Conservation (phyloP, 2,113 vertebrate genomes). For the Sceloporus tristichus region DNA sequence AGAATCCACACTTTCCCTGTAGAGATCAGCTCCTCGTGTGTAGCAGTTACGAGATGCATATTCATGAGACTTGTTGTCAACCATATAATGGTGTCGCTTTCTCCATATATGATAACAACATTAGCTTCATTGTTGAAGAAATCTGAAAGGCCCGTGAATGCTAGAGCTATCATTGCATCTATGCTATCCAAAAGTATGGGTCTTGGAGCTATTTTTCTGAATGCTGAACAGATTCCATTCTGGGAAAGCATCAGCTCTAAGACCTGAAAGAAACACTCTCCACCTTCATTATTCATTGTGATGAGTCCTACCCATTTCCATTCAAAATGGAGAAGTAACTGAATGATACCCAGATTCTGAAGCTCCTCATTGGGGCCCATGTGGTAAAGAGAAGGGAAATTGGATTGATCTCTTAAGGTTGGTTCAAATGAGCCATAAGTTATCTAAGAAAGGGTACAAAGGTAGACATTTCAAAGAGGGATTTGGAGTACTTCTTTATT, state of each 20-base stretch:
- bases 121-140: no score
- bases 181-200: neutral
- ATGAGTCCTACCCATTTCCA: conserved; percentile 12
- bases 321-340: neutral
- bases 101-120: no score
- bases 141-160: no score
- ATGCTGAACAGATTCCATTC: neutral
- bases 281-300: neutral
- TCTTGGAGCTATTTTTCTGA: neutral
- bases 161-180: no score
- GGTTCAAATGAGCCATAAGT: neutral
- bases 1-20: neutral
- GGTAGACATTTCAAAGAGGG: no score
- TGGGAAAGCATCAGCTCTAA: neutral
- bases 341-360: neutral
- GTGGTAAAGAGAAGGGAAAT: neutral
- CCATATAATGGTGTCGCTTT: no score
- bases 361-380: neutral
- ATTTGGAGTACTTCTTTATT: no score
- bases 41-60: no score
- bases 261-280: neutral
- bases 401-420: no score
- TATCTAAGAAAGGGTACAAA: no score
- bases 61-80: no score
- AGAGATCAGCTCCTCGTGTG: no score